These are phyloP conservation scores for Carlito syrichta DNA, from an alignment of 2,113 vertebrate genomes.

Conservation along the genomic window DNA sequence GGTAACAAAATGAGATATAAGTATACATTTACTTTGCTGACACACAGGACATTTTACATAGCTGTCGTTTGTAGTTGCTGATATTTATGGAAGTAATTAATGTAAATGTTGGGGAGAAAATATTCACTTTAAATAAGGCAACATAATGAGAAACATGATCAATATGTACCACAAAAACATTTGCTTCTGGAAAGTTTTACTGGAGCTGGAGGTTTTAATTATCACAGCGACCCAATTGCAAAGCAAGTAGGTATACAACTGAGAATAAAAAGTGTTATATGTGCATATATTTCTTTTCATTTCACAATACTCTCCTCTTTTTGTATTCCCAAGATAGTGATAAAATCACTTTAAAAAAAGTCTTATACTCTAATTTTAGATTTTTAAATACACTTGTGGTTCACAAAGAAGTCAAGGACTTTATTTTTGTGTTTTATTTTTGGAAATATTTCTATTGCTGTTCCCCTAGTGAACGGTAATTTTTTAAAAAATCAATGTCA, in stretches of 20 bases:
- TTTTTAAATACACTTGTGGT: neutral
- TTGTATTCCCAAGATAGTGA: neutral
- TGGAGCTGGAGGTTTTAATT: neutral
- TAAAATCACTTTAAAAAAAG: neutral
- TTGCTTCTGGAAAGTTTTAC: constrained; percentile 34
- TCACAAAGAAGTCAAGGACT: neutral
- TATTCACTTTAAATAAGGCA: constrained; percentile 28
- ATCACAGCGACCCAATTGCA: neutral
- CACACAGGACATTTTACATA: neutral
- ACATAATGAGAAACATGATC: constrained; percentile 23
- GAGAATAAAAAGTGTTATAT: neutral
- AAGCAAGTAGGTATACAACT: neutral
- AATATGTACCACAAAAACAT: neutral
- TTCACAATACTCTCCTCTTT: neutral
- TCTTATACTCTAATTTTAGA: neutral
- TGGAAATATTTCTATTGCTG: neutral
- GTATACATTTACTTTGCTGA: neutral
- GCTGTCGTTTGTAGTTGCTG: neutral
- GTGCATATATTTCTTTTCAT: neutral
- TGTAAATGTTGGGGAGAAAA: constrained; percentile 7
- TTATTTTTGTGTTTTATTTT: neutral
- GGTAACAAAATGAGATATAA: neutral
- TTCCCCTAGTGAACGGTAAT: neutral
- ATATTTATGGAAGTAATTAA: constrained; percentile 52
- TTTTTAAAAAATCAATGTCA: neutral